These are phyloP conservation scores for Adelphocoris suturalis DNA, from an alignment of 2,888 invertebrate genomes.

Conservation along the genomic window DNA sequence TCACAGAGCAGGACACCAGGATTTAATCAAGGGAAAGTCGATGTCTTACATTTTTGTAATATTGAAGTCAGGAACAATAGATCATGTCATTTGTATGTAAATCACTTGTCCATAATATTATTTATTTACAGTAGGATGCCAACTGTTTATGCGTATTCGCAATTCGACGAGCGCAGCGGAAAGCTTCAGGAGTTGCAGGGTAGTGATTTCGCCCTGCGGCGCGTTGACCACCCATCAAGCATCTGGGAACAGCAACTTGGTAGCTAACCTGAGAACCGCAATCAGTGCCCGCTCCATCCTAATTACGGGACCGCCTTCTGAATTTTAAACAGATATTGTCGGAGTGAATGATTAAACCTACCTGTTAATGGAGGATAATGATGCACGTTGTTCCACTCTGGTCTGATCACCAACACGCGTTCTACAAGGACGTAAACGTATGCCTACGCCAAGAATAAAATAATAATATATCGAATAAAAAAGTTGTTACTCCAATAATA, in stretches of 20 bases:
- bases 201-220: neutral
- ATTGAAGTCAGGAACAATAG: too few relatives aligned
- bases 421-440: neutral
- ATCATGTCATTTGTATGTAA: too few relatives aligned
- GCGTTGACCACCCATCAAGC: constrained; percentile 18
- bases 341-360: constrained; percentile 37
- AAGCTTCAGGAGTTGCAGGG: too few relatives aligned
- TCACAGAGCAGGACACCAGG: too few relatives aligned
- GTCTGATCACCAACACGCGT: neutral
- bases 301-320: constrained; percentile 48
- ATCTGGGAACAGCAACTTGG: constrained; percentile 28
- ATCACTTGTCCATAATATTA: too few relatives aligned
- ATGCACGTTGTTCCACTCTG: neutral
- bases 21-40: too few relatives aligned
- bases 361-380: constrained; percentile 43
- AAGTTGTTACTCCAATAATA: neutral
- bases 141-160: too few relatives aligned
- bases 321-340: constrained; percentile 52
- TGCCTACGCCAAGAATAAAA: neutral
- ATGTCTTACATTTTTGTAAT: too few relatives aligned
- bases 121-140: too few relatives aligned
- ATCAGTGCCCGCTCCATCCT: constrained; percentile 37
- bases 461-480: neutral
- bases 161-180: too few relatives aligned
- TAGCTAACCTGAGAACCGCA: constrained; percentile 39